Conservation (phyloP, 2,113 vertebrate genomes). For the Erythrocercus mccallii region DNA sequence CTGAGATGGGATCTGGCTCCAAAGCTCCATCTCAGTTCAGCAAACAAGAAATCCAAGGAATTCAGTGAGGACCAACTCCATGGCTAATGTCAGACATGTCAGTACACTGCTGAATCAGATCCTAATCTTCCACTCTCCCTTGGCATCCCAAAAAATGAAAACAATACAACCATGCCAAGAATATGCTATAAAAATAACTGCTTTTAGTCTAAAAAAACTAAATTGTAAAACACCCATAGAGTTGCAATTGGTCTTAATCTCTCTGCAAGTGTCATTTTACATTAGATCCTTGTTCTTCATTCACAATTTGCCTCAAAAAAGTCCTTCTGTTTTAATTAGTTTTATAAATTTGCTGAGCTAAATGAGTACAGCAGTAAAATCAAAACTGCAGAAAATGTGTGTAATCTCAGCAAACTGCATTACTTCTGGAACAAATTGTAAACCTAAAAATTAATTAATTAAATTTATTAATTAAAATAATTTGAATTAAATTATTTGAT, state of each 20-base stretch:
- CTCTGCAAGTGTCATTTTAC: neutral
- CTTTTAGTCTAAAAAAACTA: neutral
- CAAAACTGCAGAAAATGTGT: slow-evolving; percentile 20
- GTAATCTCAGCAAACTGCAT: slow-evolving; percentile 9
- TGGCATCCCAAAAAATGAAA: neutral
- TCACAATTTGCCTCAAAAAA: slow-evolving; percentile 21
- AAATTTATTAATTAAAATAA: neutral
- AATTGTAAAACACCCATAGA: neutral
- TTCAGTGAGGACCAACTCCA: neutral
- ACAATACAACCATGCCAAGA: neutral
- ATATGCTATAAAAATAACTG: neutral
- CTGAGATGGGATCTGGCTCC: neutral
- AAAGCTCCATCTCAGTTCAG: neutral
- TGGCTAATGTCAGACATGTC: neutral
- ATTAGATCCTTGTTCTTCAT: neutral
- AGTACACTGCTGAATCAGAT: neutral
- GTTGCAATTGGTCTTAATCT: neutral
- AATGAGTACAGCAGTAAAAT: slow-evolving; percentile 42
- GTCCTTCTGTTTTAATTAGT: slow-evolving; percentile 51
- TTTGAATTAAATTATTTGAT: neutral
- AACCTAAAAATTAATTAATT: neutral
- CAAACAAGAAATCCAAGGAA: neutral
- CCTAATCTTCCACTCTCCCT: neutral
- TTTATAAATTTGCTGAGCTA: slow-evolving; percentile 56
- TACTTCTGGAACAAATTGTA: slow-evolving; percentile 45